A percentile compares a stretch with the other conserved stretches of the same genome.
These are phyloP conservation scores for Brachynemurus nebulosus DNA, from an alignment of 2,888 invertebrate genomes.

Conservation along the genomic window DNA sequence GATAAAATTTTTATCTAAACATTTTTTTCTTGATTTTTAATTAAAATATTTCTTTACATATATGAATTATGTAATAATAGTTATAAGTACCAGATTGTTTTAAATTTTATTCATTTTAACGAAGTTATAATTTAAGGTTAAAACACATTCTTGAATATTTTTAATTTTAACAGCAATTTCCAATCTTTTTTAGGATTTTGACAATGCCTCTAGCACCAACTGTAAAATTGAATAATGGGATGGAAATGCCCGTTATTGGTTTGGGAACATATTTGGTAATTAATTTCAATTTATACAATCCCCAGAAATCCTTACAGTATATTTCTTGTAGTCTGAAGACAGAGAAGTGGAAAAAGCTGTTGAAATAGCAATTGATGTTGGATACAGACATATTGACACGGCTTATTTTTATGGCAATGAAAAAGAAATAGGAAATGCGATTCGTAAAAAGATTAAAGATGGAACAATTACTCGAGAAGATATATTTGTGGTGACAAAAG, in stretches of 20 bases:
- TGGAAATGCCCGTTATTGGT: conserved; percentile 28
- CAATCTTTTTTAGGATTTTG: too few species aligned
- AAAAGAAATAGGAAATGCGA: conserved; percentile 38
- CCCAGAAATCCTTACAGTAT: not conserved
- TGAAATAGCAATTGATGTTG: conserved; percentile 41
- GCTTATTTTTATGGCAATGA: conserved; percentile 45
- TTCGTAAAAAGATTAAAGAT: conserved; percentile 36
- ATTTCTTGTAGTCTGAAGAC: conserved; percentile 19
- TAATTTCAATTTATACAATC: not conserved
- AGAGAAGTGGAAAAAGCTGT: conserved; percentile 31
- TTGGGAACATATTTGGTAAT: conserved; percentile 30
- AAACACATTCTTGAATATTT: too few species aligned
- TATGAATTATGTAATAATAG: too few species aligned
- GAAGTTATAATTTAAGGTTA: too few species aligned
- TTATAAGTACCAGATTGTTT: too few species aligned
- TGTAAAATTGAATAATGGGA: conserved; percentile 25
- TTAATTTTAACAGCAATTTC: too few species aligned
- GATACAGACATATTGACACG: conserved; percentile 50
- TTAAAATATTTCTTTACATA: too few species aligned
- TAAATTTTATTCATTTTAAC: too few species aligned
- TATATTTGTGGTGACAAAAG: conserved; percentile 43
- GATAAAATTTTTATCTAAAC: too few species aligned
- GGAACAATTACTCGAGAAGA: conserved; percentile 38
- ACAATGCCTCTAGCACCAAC: conserved; percentile 14
- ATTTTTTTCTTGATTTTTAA: too few species aligned